These are phyloP conservation scores for Drosophila monieri DNA, from an alignment of 2,888 invertebrate genomes.

Conservation along the genomic window DNA sequence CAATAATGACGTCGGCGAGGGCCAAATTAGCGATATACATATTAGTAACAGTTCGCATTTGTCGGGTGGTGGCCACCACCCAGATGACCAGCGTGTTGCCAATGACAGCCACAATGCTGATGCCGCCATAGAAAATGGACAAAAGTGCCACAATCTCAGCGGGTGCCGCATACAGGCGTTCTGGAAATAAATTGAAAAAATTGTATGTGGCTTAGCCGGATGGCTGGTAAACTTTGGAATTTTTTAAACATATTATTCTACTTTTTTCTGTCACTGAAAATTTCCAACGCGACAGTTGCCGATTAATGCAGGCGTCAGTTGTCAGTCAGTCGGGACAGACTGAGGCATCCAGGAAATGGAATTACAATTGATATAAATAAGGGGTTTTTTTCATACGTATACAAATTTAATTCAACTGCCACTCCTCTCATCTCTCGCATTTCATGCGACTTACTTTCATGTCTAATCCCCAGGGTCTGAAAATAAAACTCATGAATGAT, in stretches of 20 bases:
- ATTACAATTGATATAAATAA: not conserved
- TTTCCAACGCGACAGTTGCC: constrained; percentile 20
- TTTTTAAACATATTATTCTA: not conserved
- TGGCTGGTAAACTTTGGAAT: not conserved
- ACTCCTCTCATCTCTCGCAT: not conserved
- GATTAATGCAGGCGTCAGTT: constrained; percentile 45
- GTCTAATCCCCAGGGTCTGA: not conserved
- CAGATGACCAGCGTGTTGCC: constrained; percentile 94
- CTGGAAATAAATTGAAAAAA: constrained; percentile 78
- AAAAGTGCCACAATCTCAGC: constrained; percentile 89
- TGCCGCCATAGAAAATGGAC: constrained; percentile 91
- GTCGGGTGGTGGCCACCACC: constrained; percentile 90
- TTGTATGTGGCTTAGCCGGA: not conserved
- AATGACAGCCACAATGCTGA: constrained; percentile 91
- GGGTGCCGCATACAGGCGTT: constrained; percentile 89
- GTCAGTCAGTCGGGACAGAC: constrained; percentile 8
- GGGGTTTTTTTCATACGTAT: not conserved
- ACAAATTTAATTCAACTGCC: not conserved
- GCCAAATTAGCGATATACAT: constrained; percentile 94
- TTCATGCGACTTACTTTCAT: not conserved
- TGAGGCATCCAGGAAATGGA: constrained; percentile 22
- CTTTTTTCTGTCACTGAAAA: constrained; percentile 7
- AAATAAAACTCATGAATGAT: constrained; percentile 25
- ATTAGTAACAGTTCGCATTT: constrained; percentile 93
- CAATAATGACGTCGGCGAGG: constrained; percentile 93